Evolutionary conservation across 37 sponge, comb jelly and placozoan species (phyloP).

Genomic region (Dysidea cf. avara): DNA sequence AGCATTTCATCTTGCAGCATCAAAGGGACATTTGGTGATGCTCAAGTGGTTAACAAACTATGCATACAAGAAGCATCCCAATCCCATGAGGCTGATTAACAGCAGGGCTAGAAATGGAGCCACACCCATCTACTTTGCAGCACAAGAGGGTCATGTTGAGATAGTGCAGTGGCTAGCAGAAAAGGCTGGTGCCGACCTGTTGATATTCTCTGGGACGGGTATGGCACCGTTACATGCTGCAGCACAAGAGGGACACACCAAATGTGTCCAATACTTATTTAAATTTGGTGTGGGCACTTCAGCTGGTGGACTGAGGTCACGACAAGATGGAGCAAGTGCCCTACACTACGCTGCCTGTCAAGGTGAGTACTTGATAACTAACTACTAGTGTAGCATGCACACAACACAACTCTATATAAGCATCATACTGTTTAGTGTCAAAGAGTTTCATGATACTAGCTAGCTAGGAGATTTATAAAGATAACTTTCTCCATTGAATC

Average conservation of each 20-base stretch:
- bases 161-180: constrained; percentile 79
- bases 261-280: constrained; percentile 73
- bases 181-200: constrained; percentile 82
- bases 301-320: constrained; percentile 61
- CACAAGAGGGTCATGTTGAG: constrained; percentile 72
- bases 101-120: constrained; percentile 78
- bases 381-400: background rate
- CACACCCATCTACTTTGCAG: constrained; percentile 88
- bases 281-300: constrained; percentile 71
- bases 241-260: constrained; percentile 65
- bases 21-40: constrained; percentile 72
- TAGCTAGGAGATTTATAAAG: too few relatives aligned
- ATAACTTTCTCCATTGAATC: too few relatives aligned
- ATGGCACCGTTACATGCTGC: constrained; percentile 86
- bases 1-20: constrained; percentile 81
- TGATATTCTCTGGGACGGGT: constrained; percentile 54
- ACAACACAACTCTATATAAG: too few relatives aligned
- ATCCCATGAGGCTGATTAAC: constrained; percentile 61
- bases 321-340: constrained; percentile 64
- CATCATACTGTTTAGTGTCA: too few relatives aligned
- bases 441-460: too few relatives aligned
- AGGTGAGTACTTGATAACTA: constrained; percentile 23
- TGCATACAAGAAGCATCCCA: constrained; percentile 46
- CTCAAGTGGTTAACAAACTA: constrained; percentile 55
- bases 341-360: constrained; percentile 78